Evolutionary conservation across 2,113 vertebrate species (phyloP).

Genomic region (Bostrychus sinensis): DNA sequence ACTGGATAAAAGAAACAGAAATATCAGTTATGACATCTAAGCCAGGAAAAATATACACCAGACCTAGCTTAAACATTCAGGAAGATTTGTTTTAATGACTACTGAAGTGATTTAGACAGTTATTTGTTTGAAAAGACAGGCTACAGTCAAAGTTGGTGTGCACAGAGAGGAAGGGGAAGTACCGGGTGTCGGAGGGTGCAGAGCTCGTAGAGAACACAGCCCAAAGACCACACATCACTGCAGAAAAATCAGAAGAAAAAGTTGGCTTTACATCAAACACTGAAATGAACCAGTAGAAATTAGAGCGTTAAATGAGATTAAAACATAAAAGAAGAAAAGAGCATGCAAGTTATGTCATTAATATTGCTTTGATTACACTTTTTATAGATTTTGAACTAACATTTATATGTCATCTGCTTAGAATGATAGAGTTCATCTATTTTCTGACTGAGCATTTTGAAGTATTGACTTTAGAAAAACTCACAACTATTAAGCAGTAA

Average conservation of each 20-base stretch:
- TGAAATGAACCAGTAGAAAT: too few relatives aligned
- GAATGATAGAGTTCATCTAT: too few relatives aligned
- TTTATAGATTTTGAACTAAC: too few relatives aligned
- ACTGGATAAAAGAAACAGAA: constrained; percentile 73
- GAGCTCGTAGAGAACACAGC: constrained; percentile 93
- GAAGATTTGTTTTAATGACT: not conserved
- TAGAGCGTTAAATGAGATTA: too few relatives aligned
- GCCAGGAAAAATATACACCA: constrained; percentile 30
- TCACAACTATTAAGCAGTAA: too few relatives aligned
- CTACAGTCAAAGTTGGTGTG: not conserved
- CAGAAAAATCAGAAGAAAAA: constrained; percentile 55
- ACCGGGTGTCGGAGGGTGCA: constrained; percentile 92
- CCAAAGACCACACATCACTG: constrained; percentile 96
- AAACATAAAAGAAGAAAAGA: too few relatives aligned
- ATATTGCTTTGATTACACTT: too few relatives aligned
- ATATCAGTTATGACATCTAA: constrained; percentile 7
- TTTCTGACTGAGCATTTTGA: too few relatives aligned
- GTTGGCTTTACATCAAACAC: constrained; percentile 30
- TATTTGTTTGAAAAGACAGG: constrained; percentile 24
- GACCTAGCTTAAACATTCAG: constrained; percentile 18
- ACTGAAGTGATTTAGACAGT: not conserved
- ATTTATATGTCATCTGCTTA: too few relatives aligned
- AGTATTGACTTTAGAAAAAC: too few relatives aligned
- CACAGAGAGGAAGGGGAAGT: constrained; percentile 20
- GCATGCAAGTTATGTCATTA: too few relatives aligned